Base-by-base conservation (phyloP, 2,797 vertebrate species). In the Hephaestus fuliginosus region DNA sequence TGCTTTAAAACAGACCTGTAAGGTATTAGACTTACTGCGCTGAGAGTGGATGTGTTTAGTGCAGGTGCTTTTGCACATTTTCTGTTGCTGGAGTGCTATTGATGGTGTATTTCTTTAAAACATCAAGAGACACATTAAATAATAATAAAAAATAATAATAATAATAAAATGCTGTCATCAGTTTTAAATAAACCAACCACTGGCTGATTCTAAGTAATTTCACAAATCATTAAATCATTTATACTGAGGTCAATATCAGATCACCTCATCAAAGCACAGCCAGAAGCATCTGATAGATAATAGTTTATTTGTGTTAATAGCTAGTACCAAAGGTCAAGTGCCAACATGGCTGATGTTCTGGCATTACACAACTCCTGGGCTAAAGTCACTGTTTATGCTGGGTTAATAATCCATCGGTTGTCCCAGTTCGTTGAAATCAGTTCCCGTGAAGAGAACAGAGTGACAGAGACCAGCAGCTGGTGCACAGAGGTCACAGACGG, bases 371-470 rank as follows among this genome's bases (percentile, higher is more conserved):
- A 95, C 84, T 62, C 39, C 62, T 39, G 28, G 88, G 84, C 85
- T 93, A 94, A 94, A 95, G 94, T 95, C 89, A 83, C 90, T 95
- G 89, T 96, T 96, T 96, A 92, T 90, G 82, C 79, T 87, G 53
- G 43, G 92, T 95, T 94, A 96, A 96, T 96, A 62, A 95, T 95
- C 86, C 61, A 85, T 83, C 74, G 51, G 56, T 28, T 81, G 81
- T 80, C 69, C 80, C 61, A 80, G 84, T 90, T 93, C 74, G 86
- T 36, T 76, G 76, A 78, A 87, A 86, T 72, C 53, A 48, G 58
- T 74, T 85, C 65, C 76, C 5, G 25, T 74, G 60, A 77, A 87
- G 71, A 81, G 85, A 82, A 79, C 84, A 85, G 55, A 51, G 62
- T 66, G 74, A 71, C 70, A 86, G 64, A 79, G 86, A 83, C 77